These are phyloP conservation scores for Orthosia cruda DNA, from an alignment of 2,888 invertebrate species.

Conservation along the genomic window DNA sequence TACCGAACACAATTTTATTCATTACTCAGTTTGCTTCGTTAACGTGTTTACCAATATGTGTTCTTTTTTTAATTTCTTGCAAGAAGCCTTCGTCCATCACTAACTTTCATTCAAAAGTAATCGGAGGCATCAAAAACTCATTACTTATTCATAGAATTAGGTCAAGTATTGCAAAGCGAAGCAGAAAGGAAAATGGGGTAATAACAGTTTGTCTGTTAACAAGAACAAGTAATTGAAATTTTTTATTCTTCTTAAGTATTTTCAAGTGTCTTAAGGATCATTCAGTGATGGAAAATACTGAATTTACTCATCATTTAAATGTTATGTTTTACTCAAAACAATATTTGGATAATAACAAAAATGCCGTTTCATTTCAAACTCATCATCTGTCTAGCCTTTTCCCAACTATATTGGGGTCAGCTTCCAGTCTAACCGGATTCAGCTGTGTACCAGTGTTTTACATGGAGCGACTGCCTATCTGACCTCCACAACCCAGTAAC, in stretches of 20 bases:
- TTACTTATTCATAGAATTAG: constrained; percentile 35
- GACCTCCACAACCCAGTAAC: too few relatives aligned
- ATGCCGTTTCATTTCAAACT: neutral
- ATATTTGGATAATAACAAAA: constrained; percentile 11
- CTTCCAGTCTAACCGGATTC: too few relatives aligned
- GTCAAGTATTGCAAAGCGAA: constrained; percentile 36
- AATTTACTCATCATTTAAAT: constrained; percentile 23
- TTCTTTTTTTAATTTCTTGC: neutral
- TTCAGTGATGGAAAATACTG: constrained; percentile 22
- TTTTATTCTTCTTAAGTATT: constrained; percentile 24
- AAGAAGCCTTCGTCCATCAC: neutral
- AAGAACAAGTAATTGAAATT: constrained; percentile 23
- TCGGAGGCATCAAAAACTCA: constrained; percentile 19
- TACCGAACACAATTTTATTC: too few relatives aligned
- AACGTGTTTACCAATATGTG: too few relatives aligned
- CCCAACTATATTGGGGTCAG: too few relatives aligned
- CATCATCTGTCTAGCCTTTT: too few relatives aligned
- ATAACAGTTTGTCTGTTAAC: constrained; percentile 21
- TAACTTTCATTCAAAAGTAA: constrained; percentile 10
- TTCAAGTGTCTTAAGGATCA: constrained; percentile 15
- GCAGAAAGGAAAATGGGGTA: constrained; percentile 5
- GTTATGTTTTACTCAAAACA: constrained; percentile 6
- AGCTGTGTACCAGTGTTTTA: too few relatives aligned
- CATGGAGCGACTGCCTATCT: too few relatives aligned
- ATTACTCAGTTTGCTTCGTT: too few relatives aligned